A percentile compares a stretch with the other conserved stretches of the same genome.
These are phyloP conservation scores for Micoletzkya japonica DNA, from an alignment of 2,888 invertebrate genomes.

Conservation along the genomic window DNA sequence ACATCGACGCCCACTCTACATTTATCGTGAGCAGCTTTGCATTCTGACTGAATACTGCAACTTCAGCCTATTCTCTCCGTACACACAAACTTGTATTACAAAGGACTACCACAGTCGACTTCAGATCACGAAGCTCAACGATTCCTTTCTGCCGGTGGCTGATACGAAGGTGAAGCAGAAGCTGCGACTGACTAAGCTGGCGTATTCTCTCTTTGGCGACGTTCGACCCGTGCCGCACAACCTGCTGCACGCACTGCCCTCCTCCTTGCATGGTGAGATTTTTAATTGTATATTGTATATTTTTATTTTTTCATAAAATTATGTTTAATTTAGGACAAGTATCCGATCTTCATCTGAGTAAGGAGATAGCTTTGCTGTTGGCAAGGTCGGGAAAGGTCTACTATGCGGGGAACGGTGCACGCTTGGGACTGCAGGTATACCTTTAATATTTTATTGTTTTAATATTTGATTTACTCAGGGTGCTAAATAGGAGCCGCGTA, in stretches of 20 bases:
- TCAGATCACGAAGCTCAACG: slow-evolving; percentile 54
- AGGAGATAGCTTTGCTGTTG: slow-evolving; percentile 89
- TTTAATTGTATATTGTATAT: neutral
- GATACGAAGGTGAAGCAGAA: slow-evolving; percentile 38
- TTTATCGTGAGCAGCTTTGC: slow-evolving; percentile 35
- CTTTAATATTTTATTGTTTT: neutral
- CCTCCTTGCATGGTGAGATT: slow-evolving; percentile 44
- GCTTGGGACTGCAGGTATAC: slow-evolving; percentile 70
- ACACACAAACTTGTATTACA: neutral
- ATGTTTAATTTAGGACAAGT: slow-evolving; percentile 62
- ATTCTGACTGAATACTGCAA: neutral
- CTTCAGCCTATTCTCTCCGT: too few species aligned
- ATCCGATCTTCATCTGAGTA: slow-evolving; percentile 82
- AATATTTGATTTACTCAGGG: neutral
- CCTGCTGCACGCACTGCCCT: slow-evolving; percentile 46
- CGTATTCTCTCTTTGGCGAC: slow-evolving; percentile 52
- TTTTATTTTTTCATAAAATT: slow-evolving; percentile 4
- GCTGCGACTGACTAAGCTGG: slow-evolving; percentile 47
- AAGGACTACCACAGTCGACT: too few species aligned
- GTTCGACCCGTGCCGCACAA: slow-evolving; percentile 37
- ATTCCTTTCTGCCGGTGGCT: slow-evolving; percentile 48
- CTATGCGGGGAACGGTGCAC: slow-evolving; percentile 82
- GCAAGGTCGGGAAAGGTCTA: slow-evolving; percentile 88
- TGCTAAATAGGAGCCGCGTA: neutral
- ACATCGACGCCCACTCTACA: slow-evolving; percentile 51